Base-by-base conservation (phyloP, 2,797 vertebrate genomes). In the Eulemur rubriventer region DNA sequence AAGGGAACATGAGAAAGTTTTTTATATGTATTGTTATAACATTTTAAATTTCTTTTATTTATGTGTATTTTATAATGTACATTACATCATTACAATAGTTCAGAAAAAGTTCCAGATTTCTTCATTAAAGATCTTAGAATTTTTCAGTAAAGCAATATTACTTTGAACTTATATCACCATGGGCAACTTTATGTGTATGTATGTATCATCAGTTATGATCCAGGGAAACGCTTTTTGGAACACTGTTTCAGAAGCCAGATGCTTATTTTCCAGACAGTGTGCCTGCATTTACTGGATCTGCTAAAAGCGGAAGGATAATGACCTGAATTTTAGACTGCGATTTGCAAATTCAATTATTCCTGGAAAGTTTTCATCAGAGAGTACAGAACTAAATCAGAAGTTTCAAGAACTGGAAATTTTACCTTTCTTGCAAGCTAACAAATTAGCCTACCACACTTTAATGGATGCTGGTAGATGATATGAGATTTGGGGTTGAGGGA, bases 291-390 rank as follows among this genome's bases (percentile, higher is more conserved):
- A 90, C 95, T 95, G 55, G 89, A 86, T 94, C 55, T 85, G 52
- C 73, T 73, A 59, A 76, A 20, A 90, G 69, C 57, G 7, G 2
- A 48, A 94, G 89, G 48, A 89, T 76, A 92, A 94, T 92, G 50
- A 75, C 38, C 12, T 93, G 70, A 72, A 92, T 95, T 96, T 95
- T 88, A 57, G 43, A 89, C 33, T 80, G 24, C 78, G 20, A 78
- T 92, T 95, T 97, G 22, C 43, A 96, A 92, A 92, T 95, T 88
- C 33, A 92, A 28, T 88, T 92, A 90, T 92, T 97, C 89, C 55
- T 96, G 95, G 43, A 91, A 97, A 92, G 28, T 87, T 78, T 85
- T 87, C 14, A 86, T 76, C 41, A 91, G 20, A 92, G 43, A 73
- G 16, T 55, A 87, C 22, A 80, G 33, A 96, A 61, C 18, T 89